Base-by-base conservation (phyloP, 2,113 vertebrate species). In the Nanorana parkeri region DNA sequence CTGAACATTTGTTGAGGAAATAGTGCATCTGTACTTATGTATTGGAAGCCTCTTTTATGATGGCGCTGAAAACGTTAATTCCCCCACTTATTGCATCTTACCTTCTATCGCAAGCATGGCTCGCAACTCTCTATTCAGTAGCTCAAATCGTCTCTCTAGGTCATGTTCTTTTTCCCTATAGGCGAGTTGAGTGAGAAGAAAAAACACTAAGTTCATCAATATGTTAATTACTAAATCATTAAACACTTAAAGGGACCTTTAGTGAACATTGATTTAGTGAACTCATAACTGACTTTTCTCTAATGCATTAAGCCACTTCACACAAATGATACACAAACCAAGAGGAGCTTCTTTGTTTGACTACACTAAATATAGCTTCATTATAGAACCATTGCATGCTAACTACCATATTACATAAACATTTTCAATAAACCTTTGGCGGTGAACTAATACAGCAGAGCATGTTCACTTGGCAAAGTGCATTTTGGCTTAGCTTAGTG, bases 151-250 rank as follows among this genome's bases (percentile, higher is more conserved):
- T 87, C 98, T 94, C 94, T 99, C 98, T 89, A 99, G 96, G 94
- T 99, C 98, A 76, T 99, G 98, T 90, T 99, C 98, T 89, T 99
- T 99, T 95, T 99, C 98, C 97, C 98, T 99, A 94, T 94, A 96
- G 80, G 80, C 80, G 68, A 83, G 80, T 83, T 68, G 52, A 95
- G 72, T 41, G 28, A 75, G 55, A 41, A 32, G 54, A 71, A 94
- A 96, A 93, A 93, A 92, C 91, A 86, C 94, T 96, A 97, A 97
- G 96, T 96, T 96, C 96, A 98, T 98, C 97, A 98, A 99, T 99
- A 99, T 97, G 96, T 94, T 99, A 99, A 99, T 99, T 93, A 97
- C 94, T 96, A 97, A 98, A 99, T 99, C 97, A 99, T 99, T 99
- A 98, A 96, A 95, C 94, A 92, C 95, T 98, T 96, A 95, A 95